A percentile compares a stretch with the other conserved stretches of the same genome.
phyloP scores from a whole-genome alignment of 1,140 invertebrate species.

The Drosophila grimshawi region DNA sequence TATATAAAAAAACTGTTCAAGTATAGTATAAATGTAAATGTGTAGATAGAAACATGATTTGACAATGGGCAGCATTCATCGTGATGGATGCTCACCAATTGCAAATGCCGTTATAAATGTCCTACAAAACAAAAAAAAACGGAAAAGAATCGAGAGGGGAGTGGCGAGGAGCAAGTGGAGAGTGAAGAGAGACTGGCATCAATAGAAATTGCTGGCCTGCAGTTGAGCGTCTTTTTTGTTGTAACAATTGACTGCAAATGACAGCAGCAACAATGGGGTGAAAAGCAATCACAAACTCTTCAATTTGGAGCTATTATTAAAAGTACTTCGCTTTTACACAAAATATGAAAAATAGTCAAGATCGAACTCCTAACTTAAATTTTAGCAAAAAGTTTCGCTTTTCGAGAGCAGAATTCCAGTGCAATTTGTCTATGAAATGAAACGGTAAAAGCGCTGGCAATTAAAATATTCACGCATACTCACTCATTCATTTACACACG shows the following conservation, averaged over 20 bases:
- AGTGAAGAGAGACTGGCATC: not conserved
- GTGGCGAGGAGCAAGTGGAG: not conserved
- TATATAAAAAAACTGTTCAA: conserved; percentile 56
- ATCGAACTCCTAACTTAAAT: conserved; percentile 14
- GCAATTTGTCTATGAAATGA: conserved; percentile 70
- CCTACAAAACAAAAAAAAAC: conserved; percentile 5
- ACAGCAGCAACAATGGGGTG: conserved; percentile 16
- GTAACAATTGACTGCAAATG: conserved; percentile 36
- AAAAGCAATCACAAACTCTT: conserved; percentile 6
- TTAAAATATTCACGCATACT: conserved; percentile 20
- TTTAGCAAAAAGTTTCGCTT: not conserved
- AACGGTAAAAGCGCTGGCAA: conserved; percentile 47
- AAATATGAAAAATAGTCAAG: not conserved
- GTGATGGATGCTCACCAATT: conserved; percentile 32
- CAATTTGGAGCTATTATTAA: not conserved
- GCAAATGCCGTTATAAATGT: conserved; percentile 63
- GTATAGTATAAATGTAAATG: conserved; percentile 31
- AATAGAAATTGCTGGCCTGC: conserved; percentile 18
- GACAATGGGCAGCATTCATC: conserved; percentile 44
- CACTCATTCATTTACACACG: not conserved
- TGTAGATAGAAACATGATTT: conserved; percentile 26
- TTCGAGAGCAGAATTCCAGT: conserved; percentile 12
- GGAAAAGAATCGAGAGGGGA: conserved; percentile 8
- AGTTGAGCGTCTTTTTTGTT: conserved; percentile 31
- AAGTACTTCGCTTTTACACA: not conserved